Evolutionary conservation across 1,140 invertebrate species (phyloP).

Genomic region (Argopecten irradians): DNA sequence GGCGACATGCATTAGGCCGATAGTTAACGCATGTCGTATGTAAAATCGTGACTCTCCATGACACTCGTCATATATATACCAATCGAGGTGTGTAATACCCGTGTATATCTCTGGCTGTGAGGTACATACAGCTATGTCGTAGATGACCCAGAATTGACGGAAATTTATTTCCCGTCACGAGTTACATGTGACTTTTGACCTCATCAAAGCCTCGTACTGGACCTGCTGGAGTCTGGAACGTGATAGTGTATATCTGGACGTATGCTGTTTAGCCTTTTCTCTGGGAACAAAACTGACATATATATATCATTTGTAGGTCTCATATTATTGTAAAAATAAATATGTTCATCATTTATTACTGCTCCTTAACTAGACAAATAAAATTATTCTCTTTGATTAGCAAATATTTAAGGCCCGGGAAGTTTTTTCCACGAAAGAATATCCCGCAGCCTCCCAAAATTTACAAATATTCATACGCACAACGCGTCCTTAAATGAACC

Average conservation of each 20-base stretch:
- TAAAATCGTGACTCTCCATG: not conserved
- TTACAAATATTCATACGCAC: no score
- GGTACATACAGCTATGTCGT: not conserved
- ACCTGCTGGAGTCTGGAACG: not conserved
- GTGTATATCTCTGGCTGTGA: not conserved
- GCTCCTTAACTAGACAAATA: no score
- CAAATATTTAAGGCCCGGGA: no score
- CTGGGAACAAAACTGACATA: no score
- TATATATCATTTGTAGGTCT: no score
- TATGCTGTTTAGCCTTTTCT: no score
- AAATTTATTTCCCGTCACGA: not conserved
- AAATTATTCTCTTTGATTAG: no score
- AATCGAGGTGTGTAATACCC: not conserved
- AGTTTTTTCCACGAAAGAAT: no score
- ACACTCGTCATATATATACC: not conserved
- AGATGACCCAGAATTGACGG: not conserved
- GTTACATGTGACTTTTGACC: not conserved
- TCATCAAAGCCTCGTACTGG: slow-evolving; percentile 4
- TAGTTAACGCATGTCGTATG: not conserved
- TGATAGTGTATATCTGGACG: not conserved
- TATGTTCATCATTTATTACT: no score
- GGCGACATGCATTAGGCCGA: slow-evolving; percentile 4
- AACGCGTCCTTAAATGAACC: no score
- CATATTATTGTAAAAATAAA: no score
- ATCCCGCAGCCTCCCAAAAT: no score